Base-by-base conservation (phyloP, 1,140 invertebrate genomes). In the Samia ricini region DNA sequence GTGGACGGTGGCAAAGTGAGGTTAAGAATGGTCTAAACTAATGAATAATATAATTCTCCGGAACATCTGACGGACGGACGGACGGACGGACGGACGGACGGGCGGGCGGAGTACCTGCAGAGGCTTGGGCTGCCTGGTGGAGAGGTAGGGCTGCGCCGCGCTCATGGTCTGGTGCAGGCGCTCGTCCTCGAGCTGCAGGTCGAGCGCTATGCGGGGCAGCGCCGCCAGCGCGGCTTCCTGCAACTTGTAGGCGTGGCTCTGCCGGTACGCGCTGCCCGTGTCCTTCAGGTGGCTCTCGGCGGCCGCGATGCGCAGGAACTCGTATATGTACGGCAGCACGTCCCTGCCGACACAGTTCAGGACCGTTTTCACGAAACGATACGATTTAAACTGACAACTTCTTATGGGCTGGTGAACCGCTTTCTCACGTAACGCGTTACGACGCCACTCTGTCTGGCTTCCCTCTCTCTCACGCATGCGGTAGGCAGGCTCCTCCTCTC, bases 211-310 rank as follows among this genome's bases (percentile, higher is more conserved):
- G 26, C 70, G 57, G 2, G 91, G 91, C n/a, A 94, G 73, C 1
- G 91, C 80, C n/a, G 71, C 69, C 8, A 95, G 79, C 21, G 94
- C 72, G 22, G 81, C 75, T n/a, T 82, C 67, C 77, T 95, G 94
- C 26, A 95, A 81, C 77, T 92, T 92, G 78, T 91, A 95, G 2
- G 79, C 79, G 73, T 93, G 92, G 5, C 91, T 93, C 63, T 91
- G 91, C 64, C 92, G 89, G 78, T 94, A 95, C n/a, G 90, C 81
- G 0, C 90, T 88, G 2, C 89, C 89, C 2, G 79, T 83, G 75
- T 92, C 91, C 76, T 94, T 93, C 61, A 93, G 87, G 57, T 91
- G 90, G 79, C 94, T 95, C 71, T 92, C 85, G 33, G 80, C 81
- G 0, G 92, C 72, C 7, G 92, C 89, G 50, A 88, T 88, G 2